Base-by-base conservation (phyloP, 2,888 invertebrate genomes). In the Clepsis dumicolana region DNA sequence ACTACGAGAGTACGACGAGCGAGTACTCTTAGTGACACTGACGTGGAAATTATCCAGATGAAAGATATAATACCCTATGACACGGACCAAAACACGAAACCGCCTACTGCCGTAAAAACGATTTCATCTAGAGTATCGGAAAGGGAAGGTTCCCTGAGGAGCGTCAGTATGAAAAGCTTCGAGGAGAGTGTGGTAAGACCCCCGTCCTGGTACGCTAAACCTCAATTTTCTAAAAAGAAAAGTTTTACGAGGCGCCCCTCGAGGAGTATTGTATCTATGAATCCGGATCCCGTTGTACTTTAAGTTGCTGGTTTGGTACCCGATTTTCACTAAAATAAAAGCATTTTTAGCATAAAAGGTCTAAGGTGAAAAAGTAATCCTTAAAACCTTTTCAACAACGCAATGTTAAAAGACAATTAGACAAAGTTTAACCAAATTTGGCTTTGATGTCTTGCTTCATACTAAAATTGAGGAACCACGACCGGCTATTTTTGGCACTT, bases 11-110 rank as follows among this genome's bases (percentile, higher is more conserved):
- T 78, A 52, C 89, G 86, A 59, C 84, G 90, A 66, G 83, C 87
- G 12, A 91, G 93, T 76, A 89, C 91, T 72, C 75, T 89, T 18
- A 94, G 93, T 72, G 93, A 94, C 44, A 91, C 91, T 10, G 93
- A 94, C 8, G 94, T 94, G 27, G 94, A 94, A 78, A 83, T 94
- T n/a, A 83, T 94, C 61, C 93, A 94, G 77, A 93, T 94, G 93
- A 92, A 89, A 69, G 89, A 94, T 66, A 74, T 77, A 72, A 91
- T 92, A 76, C 91, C 92, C 63, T 90, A 85, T 80, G 83, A 82
- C 71, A 76, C 73, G 32, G 80, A 84, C 10, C 79, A 76, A 32
- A 60, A 8, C 70, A 71, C 14, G 71, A 79, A 29, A 79, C 73
- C 41, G 67, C 69, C 72, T 29, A 74, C 61, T 5, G 79, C 78